Conservation (phyloP, 1,140 invertebrate species). For the Lepidostoma basale region DNA sequence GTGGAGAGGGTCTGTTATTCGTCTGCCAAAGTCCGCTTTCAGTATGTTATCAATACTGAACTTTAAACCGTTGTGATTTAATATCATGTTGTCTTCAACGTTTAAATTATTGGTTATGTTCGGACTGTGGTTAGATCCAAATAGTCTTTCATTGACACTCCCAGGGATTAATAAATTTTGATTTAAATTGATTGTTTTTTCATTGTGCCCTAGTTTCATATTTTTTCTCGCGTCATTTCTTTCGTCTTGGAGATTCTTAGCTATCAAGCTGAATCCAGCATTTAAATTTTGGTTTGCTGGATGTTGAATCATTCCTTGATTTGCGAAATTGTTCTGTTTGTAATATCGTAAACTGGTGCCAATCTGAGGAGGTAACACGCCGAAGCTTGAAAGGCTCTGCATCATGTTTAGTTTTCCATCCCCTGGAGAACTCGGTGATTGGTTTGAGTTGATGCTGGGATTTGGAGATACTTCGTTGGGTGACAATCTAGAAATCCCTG, state of each 20-base stretch:
- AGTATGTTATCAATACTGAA: conserved; percentile 94
- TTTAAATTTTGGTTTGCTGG: conserved; percentile 27
- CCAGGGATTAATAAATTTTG: conserved; percentile 17
- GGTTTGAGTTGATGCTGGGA: conserved; percentile 19
- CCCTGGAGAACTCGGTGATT: conserved; percentile 36
- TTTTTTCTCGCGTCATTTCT: conserved; percentile 25
- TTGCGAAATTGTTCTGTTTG: conserved; percentile 37
- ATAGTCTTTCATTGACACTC: conserved; percentile 32
- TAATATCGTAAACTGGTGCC: conserved; percentile 34
- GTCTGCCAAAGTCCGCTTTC: conserved; percentile 84
- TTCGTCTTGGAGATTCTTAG: conserved; percentile 24
- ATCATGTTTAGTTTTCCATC: conserved; percentile 41
- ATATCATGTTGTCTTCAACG: conserved; percentile 51
- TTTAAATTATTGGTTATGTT: conserved; percentile 48
- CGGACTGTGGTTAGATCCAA: conserved; percentile 43
- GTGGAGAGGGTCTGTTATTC: conserved; percentile 72
- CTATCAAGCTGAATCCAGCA: conserved; percentile 23
- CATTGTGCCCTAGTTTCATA: conserved; percentile 21
- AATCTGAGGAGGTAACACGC: conserved; percentile 36
- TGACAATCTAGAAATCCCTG: conserved; percentile 36
- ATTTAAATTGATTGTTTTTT: conserved; percentile 16
- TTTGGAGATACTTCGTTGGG: conserved; percentile 43
- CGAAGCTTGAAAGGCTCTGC: conserved; percentile 38
- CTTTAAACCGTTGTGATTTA: conserved; percentile 72
- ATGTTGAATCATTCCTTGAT: conserved; percentile 23